Evolutionary conservation across 2,888 invertebrate genomes (phyloP).

Genomic region (Apamea anceps): DNA sequence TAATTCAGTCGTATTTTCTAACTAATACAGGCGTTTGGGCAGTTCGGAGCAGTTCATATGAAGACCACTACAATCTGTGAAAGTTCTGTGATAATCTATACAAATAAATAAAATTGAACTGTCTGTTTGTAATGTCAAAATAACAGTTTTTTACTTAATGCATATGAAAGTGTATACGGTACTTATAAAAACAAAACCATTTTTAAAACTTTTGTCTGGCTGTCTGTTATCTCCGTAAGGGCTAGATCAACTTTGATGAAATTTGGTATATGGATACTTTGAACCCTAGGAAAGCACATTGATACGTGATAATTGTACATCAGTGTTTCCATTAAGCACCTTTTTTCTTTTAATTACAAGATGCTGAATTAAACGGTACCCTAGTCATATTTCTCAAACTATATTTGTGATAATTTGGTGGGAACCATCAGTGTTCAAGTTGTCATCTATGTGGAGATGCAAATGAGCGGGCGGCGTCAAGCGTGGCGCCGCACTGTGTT

Average conservation of each 20-base stretch:
- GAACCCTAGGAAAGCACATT: too few relatives aligned
- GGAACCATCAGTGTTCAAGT: slow-evolving; percentile 67
- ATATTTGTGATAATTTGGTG: slow-evolving; percentile 55
- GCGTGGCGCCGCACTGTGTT: slow-evolving; percentile 74
- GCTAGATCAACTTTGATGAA: too few relatives aligned
- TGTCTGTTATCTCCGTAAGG: too few relatives aligned
- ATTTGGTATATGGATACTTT: too few relatives aligned
- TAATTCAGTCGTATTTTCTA: slow-evolving; percentile 3
- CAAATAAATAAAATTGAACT: too few relatives aligned
- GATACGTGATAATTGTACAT: not conserved
- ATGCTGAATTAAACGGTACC: not conserved
- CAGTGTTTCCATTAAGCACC: not conserved
- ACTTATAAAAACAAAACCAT: too few relatives aligned
- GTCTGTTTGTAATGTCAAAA: too few relatives aligned
- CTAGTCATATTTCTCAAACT: slow-evolving; percentile 8
- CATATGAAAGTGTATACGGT: too few relatives aligned
- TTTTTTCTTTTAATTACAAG: not conserved
- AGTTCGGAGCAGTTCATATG: not conserved
- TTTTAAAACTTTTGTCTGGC: too few relatives aligned
- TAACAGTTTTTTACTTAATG: too few relatives aligned
- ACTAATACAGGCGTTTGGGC: not conserved
- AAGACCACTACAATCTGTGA: not conserved
- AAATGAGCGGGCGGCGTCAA: slow-evolving; percentile 80
- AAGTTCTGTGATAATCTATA: not conserved
- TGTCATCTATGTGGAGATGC: slow-evolving; percentile 79